These are phyloP conservation scores for Trogon surrucura DNA, from an alignment of 2,113 vertebrate genomes.

Conservation along the genomic window DNA sequence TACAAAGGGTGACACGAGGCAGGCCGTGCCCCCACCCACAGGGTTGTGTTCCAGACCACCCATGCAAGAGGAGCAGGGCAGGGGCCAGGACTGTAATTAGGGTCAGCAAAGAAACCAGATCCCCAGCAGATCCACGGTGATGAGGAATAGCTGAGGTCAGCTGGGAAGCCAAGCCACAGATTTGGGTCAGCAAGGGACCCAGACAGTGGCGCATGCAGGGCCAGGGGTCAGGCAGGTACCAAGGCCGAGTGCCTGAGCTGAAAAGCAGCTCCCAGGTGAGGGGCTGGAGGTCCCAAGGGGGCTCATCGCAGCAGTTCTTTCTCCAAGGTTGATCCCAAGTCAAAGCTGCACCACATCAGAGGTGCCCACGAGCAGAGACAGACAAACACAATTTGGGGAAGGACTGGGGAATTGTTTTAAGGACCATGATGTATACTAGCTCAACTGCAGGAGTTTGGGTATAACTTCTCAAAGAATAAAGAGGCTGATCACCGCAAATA, in stretches of 20 bases:
- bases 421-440: background rate
- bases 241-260: background rate
- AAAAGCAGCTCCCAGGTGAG: background rate
- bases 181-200: fast-evolving
- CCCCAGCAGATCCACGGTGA: background rate
- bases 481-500: background rate
- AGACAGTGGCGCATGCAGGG: background rate
- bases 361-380: background rate
- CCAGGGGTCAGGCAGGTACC: background rate
- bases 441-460: background rate
- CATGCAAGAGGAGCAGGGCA: background rate
- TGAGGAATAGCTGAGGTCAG: background rate
- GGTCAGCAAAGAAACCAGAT: background rate
- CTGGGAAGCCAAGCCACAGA: background rate
- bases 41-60: background rate
- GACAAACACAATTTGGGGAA: background rate
- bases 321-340: background rate
- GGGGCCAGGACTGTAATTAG: background rate
- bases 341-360: background rate
- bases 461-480: background rate
- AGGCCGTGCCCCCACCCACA: background rate
- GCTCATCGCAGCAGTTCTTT: background rate
- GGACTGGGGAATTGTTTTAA: background rate
- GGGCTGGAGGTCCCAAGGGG: too few relatives aligned
- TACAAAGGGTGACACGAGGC: background rate